Evolutionary conservation across 2,888 invertebrate species (phyloP).

Genomic region (Periphyllus acericola): DNA sequence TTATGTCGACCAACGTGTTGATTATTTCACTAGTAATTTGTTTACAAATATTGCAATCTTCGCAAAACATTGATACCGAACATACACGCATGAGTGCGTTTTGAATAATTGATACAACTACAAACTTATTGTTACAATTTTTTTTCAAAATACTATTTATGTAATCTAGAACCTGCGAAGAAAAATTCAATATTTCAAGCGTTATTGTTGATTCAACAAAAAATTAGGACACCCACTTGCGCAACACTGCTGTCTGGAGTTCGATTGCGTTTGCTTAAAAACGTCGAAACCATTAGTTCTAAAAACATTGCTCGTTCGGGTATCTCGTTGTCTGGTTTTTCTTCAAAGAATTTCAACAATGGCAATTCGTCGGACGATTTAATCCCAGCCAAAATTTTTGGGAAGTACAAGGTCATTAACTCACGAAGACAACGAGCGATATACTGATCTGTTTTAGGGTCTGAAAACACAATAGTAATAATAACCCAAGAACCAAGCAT

Average conservation of each 20-base stretch:
- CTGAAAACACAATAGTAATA: constrained; percentile 58
- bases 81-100: constrained; percentile 65
- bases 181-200: constrained; percentile 7
- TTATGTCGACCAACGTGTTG: constrained; percentile 52
- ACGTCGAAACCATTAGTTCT: constrained; percentile 47
- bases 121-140: constrained; percentile 63
- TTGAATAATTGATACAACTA: constrained; percentile 64
- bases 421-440: constrained; percentile 64
- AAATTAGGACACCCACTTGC: constrained; percentile 5
- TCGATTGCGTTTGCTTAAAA: constrained; percentile 51
- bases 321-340: constrained; percentile 51
- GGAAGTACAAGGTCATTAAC: constrained; percentile 64
- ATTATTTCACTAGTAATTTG: constrained; percentile 64
- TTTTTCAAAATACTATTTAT: constrained; percentile 64
- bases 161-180: constrained; percentile 65
- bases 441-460: constrained; percentile 64
- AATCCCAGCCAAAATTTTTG: constrained; percentile 64
- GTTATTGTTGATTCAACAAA: background rate
- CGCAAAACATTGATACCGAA: constrained; percentile 66
- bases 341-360: constrained; percentile 62
- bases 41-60: constrained; percentile 64
- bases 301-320: constrained; percentile 44
- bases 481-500: too few species aligned
- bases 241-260: constrained; percentile 51
- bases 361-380: constrained; percentile 57